These are phyloP conservation scores for Microctenopoma lineatum DNA, from an alignment of 2,797 vertebrate genomes.

Conservation along the genomic window DNA sequence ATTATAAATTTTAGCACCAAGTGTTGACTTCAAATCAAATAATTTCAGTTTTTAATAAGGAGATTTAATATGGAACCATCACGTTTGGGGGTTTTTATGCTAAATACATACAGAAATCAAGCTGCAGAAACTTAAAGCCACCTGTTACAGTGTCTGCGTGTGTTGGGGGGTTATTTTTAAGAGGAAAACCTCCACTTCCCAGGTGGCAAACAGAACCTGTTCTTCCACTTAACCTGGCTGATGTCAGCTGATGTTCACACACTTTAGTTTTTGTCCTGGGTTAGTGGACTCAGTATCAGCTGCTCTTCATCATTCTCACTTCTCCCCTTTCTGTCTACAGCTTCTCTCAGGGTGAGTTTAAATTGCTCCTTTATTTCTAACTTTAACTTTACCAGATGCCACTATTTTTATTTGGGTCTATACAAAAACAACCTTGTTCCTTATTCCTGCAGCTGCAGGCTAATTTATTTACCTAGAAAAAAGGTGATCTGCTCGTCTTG, in stretches of 20 bases:
- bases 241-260: conserved; percentile 63
- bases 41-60: no score
- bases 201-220: conserved; percentile 64
- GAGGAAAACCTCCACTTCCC: background rate
- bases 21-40: no score
- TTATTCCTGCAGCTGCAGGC: no score
- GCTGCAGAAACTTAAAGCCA: background rate
- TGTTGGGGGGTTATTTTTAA: background rate
- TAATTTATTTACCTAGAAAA: background rate
- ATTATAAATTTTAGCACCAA: background rate
- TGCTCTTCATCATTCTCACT: conserved; percentile 31
- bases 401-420: background rate
- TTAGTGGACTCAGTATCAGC: conserved; percentile 24
- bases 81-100: background rate
- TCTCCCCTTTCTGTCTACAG: conserved; percentile 7
- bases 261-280: conserved; percentile 21
- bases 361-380: background rate
- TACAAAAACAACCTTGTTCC: no score
- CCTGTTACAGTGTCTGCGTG: background rate
- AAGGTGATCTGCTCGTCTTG: background rate
- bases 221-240: conserved; percentile 47
- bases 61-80: no score
- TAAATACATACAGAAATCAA: background rate
- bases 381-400: conserved; percentile 11
- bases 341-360: conserved; percentile 53